phyloP scores from a whole-genome alignment of 2,888 invertebrate species.

The Tenthredo scrophulariae region DNA sequence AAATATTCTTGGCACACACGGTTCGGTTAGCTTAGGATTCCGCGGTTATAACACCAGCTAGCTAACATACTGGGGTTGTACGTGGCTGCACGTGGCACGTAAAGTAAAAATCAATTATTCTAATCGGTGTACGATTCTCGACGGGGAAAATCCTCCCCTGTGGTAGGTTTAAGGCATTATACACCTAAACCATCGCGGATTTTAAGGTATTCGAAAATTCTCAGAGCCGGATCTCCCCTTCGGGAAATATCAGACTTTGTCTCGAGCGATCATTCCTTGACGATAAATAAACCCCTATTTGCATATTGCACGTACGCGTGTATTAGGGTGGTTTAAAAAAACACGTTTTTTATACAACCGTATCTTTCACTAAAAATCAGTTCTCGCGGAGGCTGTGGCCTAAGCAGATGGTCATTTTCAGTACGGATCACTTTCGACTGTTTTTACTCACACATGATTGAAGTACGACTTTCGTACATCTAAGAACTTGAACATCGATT shows the following conservation, averaged over 20 bases:
- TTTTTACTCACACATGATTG: no score
- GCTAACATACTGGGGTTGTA: not conserved
- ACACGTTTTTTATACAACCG: no score
- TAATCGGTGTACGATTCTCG: not conserved
- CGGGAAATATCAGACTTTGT: not conserved
- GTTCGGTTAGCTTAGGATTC: constrained; percentile 6
- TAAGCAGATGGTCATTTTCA: no score
- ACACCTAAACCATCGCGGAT: not conserved
- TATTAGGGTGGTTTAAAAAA: no score
- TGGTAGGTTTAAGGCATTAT: not conserved
- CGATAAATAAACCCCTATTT: not conserved
- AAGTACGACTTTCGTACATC: no score
- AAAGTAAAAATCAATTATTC: constrained; percentile 41
- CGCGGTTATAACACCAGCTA: not conserved
- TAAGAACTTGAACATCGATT: no score
- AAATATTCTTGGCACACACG: constrained; percentile 8
- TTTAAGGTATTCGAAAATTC: not conserved
- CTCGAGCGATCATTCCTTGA: not conserved
- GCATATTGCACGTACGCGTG: not conserved
- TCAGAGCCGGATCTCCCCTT: not conserved
- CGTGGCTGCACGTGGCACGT: not conserved
- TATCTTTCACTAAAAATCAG: no score
- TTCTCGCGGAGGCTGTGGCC: no score
- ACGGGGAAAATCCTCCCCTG: not conserved
- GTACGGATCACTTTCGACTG: no score